Evolutionary conservation across 2,888 invertebrate genomes (phyloP).

Genomic region (Caenorhabditis imperialis): DNA sequence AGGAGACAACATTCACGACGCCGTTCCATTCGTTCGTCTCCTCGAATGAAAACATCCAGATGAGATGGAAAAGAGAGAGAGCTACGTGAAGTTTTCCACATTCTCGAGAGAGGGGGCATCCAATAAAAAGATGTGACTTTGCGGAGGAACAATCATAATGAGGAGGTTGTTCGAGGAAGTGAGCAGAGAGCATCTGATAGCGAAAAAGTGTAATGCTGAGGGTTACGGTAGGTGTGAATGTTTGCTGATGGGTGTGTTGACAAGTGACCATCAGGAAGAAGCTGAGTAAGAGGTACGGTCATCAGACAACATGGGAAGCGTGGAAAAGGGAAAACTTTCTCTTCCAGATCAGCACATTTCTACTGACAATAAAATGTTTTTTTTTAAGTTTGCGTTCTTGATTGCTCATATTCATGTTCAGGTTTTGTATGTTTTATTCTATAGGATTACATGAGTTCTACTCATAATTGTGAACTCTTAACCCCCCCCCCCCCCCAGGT

Average conservation of each 20-base stretch:
- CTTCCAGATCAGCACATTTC: no score
- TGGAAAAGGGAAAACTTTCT: no score
- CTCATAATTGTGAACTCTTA: no score
- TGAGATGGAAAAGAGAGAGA: constrained; percentile 3
- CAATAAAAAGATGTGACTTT: constrained; percentile 1
- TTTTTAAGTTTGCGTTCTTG: no score
- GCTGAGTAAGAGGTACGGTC: no score
- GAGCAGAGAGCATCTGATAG: neutral
- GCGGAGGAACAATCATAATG: constrained; percentile 20
- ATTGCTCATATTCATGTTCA: no score
- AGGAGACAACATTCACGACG: constrained; percentile 16
- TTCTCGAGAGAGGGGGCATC: constrained; percentile 10
- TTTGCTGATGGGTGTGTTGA: neutral
- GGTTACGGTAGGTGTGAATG: constrained; percentile 1
- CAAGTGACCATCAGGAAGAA: no score
- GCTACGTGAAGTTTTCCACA: constrained; percentile 44
- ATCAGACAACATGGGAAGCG: no score
- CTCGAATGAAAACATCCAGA: constrained; percentile 1
- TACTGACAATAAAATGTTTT: no score
- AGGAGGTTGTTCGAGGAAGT: neutral
- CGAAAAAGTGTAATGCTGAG: neutral
- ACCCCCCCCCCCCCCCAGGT: no score
- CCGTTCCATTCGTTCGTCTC: constrained; percentile 35
- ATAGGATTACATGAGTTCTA: no score
- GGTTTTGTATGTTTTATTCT: no score